Base-by-base conservation (phyloP, 2,888 invertebrate genomes). In the Archaeoteleia sp. region DNA sequence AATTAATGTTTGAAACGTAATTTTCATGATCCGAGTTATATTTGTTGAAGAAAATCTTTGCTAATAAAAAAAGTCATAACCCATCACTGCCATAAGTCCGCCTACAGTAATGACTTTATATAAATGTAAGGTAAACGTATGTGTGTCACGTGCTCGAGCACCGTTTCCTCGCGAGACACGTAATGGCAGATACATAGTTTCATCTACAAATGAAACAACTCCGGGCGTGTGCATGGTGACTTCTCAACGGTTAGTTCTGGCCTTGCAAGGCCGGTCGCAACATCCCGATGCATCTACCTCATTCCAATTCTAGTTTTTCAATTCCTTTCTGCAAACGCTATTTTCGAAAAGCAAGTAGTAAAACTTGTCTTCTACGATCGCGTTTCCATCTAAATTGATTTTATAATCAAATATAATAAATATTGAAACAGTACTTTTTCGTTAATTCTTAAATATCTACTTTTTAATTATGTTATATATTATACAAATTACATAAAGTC, bases 201-300 rank as follows among this genome's bases (percentile, higher is more conserved):
- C 53, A 32, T 43, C 54, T 29, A 29, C 27, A 55, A 49, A 49
- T 10, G 43, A 55, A 55, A 55, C 49, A 23, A 55, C 49, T 55
- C 42, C 27, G 42, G 17, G 53, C 40, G 46, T 30, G 53, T 53
- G 61, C 55, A 49, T 63, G 49, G 37, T 29, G 27, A n/a, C 9
- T 29, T 29, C 27, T 29, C 27, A 8, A 29, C 27, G 27, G 27
- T 42, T 45, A 57, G 49, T 45, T 49, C 30, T 57, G 61, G 57
- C 67, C 67, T 67, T 67, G 67, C 67, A 67, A 67, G 61, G 67
- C 55, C 67, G 61, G 51, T 61, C 49, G 51, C 61, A 25, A 45
- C 57, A 57, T 61, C 55, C 42, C 61, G 61, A 67, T 61, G 61
- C 51, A 51, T 61, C 51, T 55, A 51, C 61, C 67, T 65, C 51